Conservation (phyloP, 2,888 invertebrate species). For the Cerceris rybyensis region DNA sequence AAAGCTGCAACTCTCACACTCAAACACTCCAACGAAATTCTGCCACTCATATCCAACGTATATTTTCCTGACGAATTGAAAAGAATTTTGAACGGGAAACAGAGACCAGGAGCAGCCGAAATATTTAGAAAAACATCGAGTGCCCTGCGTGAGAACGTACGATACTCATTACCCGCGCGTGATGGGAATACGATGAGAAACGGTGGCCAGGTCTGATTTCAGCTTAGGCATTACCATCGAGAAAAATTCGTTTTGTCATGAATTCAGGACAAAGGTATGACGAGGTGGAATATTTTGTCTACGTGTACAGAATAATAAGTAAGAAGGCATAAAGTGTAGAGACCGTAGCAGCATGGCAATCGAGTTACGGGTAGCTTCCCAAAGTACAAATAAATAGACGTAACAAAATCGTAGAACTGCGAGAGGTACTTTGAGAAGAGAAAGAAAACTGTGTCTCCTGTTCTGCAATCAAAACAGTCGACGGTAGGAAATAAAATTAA, state of each 20-base stretch:
- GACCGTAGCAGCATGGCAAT: slow-evolving; percentile 20
- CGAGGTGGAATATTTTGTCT: neutral
- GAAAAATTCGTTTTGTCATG: slow-evolving; percentile 27
- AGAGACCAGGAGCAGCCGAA: neutral
- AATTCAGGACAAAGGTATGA: slow-evolving; percentile 21
- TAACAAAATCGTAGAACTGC: slow-evolving; percentile 9
- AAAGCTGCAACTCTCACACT: too few species aligned
- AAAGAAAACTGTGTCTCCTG: slow-evolving; percentile 35
- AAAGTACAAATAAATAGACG: slow-evolving; percentile 40
- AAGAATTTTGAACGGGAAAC: neutral
- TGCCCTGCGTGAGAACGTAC: neutral
- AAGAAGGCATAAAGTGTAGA: slow-evolving; percentile 24
- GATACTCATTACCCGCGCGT: slow-evolving; percentile 27
- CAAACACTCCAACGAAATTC: too few species aligned
- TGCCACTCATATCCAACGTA: too few species aligned
- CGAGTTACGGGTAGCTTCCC: slow-evolving; percentile 13
- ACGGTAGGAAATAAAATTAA: slow-evolving; percentile 70
- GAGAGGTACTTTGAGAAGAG: neutral
- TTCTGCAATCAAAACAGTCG: slow-evolving; percentile 66
- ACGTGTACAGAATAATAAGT: slow-evolving; percentile 38
- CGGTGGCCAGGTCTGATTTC: neutral
- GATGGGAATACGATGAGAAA: neutral
- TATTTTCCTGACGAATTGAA: too few species aligned
- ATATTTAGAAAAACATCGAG: neutral
- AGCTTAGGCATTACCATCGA: neutral